A percentile compares a stretch with the other conserved stretches of the same genome.
Conservation (phyloP, 2,888 invertebrate species). For the Scaeva pyrastri region DNA sequence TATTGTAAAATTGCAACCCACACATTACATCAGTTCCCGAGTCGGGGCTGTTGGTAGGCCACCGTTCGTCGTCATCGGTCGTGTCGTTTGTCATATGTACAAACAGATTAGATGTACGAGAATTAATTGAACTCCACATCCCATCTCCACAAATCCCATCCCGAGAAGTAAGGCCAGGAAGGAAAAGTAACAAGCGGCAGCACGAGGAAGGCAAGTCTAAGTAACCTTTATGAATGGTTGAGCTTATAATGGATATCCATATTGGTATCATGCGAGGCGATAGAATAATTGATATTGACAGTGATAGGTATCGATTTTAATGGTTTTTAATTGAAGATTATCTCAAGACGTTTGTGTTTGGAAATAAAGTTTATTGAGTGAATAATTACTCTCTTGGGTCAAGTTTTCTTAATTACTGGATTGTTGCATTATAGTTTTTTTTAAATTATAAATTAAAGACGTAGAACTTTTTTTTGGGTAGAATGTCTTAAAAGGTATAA, state of each 20-base stretch:
- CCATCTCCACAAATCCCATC: not conserved
- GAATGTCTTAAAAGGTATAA: not conserved
- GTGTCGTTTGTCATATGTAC: constrained; percentile 16
- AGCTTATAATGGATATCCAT: constrained; percentile 1
- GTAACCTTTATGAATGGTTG: constrained; percentile 23
- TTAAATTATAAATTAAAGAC: too few species aligned
- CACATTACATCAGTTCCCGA: not conserved
- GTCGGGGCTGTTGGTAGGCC: too few species aligned
- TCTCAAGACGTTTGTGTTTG: not conserved
- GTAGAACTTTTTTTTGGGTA: too few species aligned
- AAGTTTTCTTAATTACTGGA: too few species aligned
- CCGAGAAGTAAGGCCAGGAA: not conserved
- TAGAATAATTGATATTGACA: constrained; percentile 18
- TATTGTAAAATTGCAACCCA: constrained; percentile 64
- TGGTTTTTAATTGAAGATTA: constrained; percentile 35
- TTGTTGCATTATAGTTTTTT: too few species aligned
- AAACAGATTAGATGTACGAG: not conserved
- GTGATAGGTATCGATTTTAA: constrained; percentile 12
- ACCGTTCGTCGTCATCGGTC: too few species aligned
- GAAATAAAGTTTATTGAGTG: too few species aligned
- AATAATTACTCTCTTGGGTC: too few species aligned
- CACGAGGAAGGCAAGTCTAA: too few species aligned
- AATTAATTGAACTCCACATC: not conserved
- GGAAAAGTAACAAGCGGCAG: not conserved
- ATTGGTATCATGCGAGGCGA: not conserved